These are phyloP conservation scores for Columba guinea DNA, from an alignment of 2,797 vertebrate species.

Conservation along the genomic window DNA sequence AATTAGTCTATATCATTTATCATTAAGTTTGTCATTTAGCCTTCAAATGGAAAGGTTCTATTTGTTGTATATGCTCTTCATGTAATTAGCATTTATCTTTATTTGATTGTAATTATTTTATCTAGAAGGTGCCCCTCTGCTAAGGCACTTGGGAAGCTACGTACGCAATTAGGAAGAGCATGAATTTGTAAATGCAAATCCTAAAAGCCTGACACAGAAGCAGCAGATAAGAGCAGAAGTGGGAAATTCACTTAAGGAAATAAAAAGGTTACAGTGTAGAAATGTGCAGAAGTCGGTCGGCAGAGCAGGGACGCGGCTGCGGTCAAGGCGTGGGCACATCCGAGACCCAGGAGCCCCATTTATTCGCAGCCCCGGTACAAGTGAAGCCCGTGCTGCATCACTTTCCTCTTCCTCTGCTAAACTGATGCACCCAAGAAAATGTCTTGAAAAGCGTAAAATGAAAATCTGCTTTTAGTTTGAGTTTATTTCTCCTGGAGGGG, in stretches of 20 bases:
- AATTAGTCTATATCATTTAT: constrained; percentile 11
- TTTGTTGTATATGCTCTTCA: background rate
- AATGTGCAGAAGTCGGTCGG: fast-evolving
- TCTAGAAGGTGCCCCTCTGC: background rate
- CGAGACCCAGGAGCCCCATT: fast-evolving
- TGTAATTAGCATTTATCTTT: background rate
- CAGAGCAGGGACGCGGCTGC: background rate
- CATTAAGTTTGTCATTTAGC: constrained; percentile 4
- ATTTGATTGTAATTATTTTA: background rate
- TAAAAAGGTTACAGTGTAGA: background rate
- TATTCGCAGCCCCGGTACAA: fast-evolving
- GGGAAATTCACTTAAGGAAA: background rate
- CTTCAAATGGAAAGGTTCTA: background rate
- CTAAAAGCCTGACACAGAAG: background rate
- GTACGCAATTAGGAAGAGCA: background rate
- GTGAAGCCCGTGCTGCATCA: fast-evolving
- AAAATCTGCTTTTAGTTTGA: too few relatives aligned
- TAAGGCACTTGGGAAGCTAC: background rate
- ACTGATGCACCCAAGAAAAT: fast-evolving
- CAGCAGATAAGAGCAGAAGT: background rate
- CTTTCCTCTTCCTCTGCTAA: fast-evolving
- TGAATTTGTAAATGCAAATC: background rate
- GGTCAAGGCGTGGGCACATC: fast-evolving
- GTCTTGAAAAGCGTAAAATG: too few relatives aligned
- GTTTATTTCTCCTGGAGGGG: background rate